Percentiles rank a stretch among this genome's conserved stretches.
These are phyloP conservation scores for Chirona hameri DNA, from an alignment of 2,888 invertebrate species.

Conservation along the genomic window DNA sequence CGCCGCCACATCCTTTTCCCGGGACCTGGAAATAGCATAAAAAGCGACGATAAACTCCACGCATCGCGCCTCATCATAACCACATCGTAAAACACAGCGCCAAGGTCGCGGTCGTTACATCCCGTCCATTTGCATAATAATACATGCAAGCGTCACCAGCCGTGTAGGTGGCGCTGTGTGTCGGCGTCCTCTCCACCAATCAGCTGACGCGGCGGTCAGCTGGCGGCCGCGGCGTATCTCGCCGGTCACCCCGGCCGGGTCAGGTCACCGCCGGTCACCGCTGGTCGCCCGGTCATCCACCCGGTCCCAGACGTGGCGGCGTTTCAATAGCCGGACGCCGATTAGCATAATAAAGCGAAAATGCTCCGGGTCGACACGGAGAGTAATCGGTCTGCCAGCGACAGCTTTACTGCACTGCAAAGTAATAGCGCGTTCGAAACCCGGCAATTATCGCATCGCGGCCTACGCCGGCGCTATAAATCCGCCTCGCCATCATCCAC, in stretches of 20 bases:
- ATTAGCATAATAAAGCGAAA: conserved; percentile 28
- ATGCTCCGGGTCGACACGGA: not conserved
- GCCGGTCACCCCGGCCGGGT: not conserved
- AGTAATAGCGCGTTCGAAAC: conserved; percentile 24
- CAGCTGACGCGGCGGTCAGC: not conserved
- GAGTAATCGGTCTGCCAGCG: not conserved
- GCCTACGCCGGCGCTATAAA: not conserved
- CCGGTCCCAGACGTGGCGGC: not conserved
- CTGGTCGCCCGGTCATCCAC: conserved; percentile 1
- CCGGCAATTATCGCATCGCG: conserved; percentile 23
- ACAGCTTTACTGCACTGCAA: conserved; percentile 28
- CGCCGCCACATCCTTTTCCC: not conserved
- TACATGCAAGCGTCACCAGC: conserved; percentile 23
- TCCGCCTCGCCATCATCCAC: not conserved
- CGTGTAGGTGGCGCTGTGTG: not conserved
- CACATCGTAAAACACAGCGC: conserved; percentile 23
- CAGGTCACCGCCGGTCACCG: not conserved
- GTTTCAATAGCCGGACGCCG: not conserved
- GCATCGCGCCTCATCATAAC: conserved; percentile 25
- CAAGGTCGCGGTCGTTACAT: conserved; percentile 22
- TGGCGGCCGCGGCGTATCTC: not conserved
- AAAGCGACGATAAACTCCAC: conserved; percentile 23
- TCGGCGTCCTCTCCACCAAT: not conserved
- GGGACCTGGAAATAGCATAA: not conserved
- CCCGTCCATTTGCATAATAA: conserved; percentile 5